A percentile compares a stretch with the other conserved stretches of the same genome.
Evolutionary conservation across 2,888 invertebrate genomes (phyloP).

Genomic region (Ophioninae sp.): DNA sequence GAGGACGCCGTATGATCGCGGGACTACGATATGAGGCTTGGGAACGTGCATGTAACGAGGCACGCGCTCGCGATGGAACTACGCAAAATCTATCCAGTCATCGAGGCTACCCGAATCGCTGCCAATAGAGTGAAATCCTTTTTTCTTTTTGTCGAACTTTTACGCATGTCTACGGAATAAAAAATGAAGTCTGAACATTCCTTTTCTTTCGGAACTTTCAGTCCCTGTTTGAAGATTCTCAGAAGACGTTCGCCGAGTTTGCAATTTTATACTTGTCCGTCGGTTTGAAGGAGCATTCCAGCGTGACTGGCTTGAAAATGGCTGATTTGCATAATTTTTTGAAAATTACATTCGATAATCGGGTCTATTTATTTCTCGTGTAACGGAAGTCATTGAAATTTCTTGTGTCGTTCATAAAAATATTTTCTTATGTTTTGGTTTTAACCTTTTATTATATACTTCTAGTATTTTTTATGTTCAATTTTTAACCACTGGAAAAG

Average conservation of each 20-base stretch:
- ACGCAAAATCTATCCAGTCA: constrained; percentile 57
- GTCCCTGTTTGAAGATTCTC: too few species aligned
- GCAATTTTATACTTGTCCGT: background rate
- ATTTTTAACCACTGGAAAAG: too few species aligned
- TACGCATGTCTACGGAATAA: background rate
- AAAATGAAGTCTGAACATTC: background rate
- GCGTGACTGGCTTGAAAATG: too few species aligned
- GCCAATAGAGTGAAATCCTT: constrained; percentile 41
- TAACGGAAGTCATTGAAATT: too few species aligned
- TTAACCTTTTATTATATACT: too few species aligned
- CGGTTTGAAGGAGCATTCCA: background rate
- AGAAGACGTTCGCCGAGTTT: too few species aligned
- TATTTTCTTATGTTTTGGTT: too few species aligned
- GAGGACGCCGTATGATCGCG: constrained; percentile 67
- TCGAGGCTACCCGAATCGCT: constrained; percentile 51
- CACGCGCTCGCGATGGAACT: constrained; percentile 43
- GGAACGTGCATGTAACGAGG: constrained; percentile 62
- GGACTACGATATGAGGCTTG: constrained; percentile 59
- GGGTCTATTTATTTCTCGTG: too few species aligned
- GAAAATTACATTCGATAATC: too few species aligned
- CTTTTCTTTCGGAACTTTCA: background rate
- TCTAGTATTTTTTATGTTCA: too few species aligned
- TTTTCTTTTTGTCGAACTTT: constrained; percentile 17
- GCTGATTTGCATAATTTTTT: too few species aligned
- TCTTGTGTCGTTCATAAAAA: too few species aligned